phyloP scores from a whole-genome alignment of 2,797 vertebrate genomes.

The Aeoliscus strigatus region DNA sequence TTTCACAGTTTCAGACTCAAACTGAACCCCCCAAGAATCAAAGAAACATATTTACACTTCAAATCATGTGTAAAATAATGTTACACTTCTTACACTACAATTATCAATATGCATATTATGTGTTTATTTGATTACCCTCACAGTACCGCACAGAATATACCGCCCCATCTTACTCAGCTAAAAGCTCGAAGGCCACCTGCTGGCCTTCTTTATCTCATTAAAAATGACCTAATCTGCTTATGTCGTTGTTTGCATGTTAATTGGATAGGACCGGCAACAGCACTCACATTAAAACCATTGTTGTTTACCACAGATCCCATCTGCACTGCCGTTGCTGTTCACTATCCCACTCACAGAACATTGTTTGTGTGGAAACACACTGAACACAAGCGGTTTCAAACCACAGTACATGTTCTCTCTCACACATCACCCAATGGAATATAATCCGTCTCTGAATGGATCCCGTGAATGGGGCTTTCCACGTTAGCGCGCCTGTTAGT shows the following conservation, averaged over 20 bases:
- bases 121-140: slow-evolving; percentile 8
- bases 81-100: too few relatives aligned
- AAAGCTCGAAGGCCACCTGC: slow-evolving; percentile 50
- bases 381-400: slow-evolving; percentile 4
- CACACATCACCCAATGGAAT: slow-evolving; percentile 23
- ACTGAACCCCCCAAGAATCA: too few relatives aligned
- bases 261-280: slow-evolving; percentile 29
- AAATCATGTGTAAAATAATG: too few relatives aligned
- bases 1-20: too few relatives aligned
- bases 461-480: slow-evolving; percentile 33
- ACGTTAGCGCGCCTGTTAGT: slow-evolving; percentile 41
- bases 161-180: slow-evolving; percentile 30
- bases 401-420: slow-evolving; percentile 6
- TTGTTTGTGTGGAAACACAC: slow-evolving; percentile 1
- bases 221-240: slow-evolving; percentile 54
- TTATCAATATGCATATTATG: background rate
- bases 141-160: slow-evolving; percentile 9
- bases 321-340: slow-evolving; percentile 5
- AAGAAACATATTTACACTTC: too few relatives aligned
- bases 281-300: slow-evolving; percentile 1
- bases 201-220: slow-evolving; percentile 54
- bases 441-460: slow-evolving; percentile 54
- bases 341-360: background rate
- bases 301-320: slow-evolving; percentile 1
- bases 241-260: slow-evolving; percentile 33